These are phyloP conservation scores for Salvator merianae DNA, from an alignment of 2,113 vertebrate genomes.

Conservation along the genomic window DNA sequence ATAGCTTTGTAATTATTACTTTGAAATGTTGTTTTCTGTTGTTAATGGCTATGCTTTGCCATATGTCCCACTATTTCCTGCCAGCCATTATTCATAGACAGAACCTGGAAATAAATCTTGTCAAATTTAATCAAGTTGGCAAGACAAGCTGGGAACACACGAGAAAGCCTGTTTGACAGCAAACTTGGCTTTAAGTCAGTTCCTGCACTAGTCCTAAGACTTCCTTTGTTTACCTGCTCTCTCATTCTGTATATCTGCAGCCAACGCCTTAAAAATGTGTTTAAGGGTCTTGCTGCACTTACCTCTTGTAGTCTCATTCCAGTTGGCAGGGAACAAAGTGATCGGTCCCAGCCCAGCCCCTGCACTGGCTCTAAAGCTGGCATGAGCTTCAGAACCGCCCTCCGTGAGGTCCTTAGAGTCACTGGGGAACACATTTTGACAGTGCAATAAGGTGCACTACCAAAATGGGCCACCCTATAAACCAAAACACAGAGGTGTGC, in stretches of 20 bases:
- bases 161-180: neutral
- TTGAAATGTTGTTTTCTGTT: slow-evolving; percentile 14
- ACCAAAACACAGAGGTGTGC: too few relatives aligned
- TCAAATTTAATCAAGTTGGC: slow-evolving; percentile 12
- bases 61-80: slow-evolving; percentile 14
- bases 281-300: neutral
- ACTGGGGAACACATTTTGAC: too few relatives aligned
- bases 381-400: too few relatives aligned
- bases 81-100: slow-evolving; percentile 17
- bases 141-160: neutral
- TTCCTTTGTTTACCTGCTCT: neutral
- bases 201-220: neutral
- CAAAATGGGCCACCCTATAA: too few relatives aligned
- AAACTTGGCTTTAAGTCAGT: neutral
- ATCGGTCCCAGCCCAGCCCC: too few relatives aligned
- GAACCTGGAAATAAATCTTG: slow-evolving; percentile 13
- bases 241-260: neutral
- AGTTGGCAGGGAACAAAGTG: too few relatives aligned
- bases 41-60: slow-evolving; percentile 9
- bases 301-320: neutral
- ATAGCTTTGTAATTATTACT: slow-evolving; percentile 12
- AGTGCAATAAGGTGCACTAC: too few relatives aligned
- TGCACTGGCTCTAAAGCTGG: too few relatives aligned
- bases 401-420: too few relatives aligned
- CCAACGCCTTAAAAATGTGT: neutral